These are phyloP conservation scores for Hyppa rectilinea DNA, from an alignment of 2,888 invertebrate species.

Conservation along the genomic window DNA sequence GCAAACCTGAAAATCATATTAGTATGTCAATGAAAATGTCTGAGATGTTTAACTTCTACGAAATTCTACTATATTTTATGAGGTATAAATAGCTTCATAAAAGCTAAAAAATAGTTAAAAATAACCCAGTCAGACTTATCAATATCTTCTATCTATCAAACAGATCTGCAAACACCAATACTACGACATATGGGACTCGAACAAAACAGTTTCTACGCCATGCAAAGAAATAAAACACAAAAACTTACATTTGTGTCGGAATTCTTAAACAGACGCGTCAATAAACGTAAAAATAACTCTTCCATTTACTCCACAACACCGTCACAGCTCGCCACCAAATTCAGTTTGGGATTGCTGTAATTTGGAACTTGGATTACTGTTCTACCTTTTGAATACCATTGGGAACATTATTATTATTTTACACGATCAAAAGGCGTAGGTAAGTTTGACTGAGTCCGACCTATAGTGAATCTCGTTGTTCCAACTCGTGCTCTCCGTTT, in stretches of 20 bases:
- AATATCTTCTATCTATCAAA: slow-evolving; percentile 1
- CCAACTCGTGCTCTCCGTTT: slow-evolving; percentile 41
- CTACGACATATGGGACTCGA: neutral
- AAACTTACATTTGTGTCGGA: slow-evolving; percentile 37
- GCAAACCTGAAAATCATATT: slow-evolving; percentile 43
- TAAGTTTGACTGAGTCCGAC: neutral
- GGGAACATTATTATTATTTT: slow-evolving; percentile 34
- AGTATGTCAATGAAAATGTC: neutral
- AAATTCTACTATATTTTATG: neutral
- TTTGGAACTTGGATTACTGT: neutral
- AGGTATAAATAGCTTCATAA: too few species aligned
- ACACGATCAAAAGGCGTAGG: slow-evolving; percentile 1
- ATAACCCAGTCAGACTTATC: neutral
- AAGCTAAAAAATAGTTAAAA: neutral
- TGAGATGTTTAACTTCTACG: neutral
- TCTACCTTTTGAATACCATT: slow-evolving; percentile 7
- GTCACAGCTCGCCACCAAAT: neutral
- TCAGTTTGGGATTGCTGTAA: neutral
- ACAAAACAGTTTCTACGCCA: neutral
- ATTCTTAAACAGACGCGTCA: slow-evolving; percentile 13
- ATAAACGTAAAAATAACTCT: slow-evolving; percentile 14
- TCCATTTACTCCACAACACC: slow-evolving; percentile 31
- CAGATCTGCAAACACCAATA: neutral
- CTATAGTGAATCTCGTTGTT: slow-evolving; percentile 23
- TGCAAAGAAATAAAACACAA: slow-evolving; percentile 12